Evolutionary conservation across 2,113 vertebrate species (phyloP), one percentile per base, ranked within the genome.

Genomic region (Tringa solitaria): DNA sequence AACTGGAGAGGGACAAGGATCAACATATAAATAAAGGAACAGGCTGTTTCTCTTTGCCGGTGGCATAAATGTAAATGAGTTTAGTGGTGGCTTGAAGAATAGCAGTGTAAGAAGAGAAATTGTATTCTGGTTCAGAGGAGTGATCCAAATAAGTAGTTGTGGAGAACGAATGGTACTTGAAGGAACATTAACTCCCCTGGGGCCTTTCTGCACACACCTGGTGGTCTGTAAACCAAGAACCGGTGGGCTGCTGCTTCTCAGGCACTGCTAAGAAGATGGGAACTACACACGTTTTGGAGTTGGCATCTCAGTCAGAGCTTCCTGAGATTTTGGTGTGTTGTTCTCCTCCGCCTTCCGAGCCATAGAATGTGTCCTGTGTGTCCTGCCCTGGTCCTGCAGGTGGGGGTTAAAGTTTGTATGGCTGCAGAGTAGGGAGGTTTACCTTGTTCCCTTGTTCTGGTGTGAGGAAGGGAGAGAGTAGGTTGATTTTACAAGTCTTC

Each of bases 361-460:
- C 0, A 0, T 4, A 2, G 27, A 27, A 9, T 3, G 5, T 12
- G 17, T 54, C 39, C 63, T 46, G 1, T 20, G 45, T 18, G 37
- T 4, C 77, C 70, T 46, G 20, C 41, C 41, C 11, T 30, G 41
- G 3, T 77, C 41, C n/a, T 12, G 0, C 21, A 26, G 39, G 1
- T 35, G 50, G 9, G 30, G 26, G 59, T 16, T 8, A 20, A 10
- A 10, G 33, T 18, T 73, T 33, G 27, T 33, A 1, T 21, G 28
- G 39, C 57, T 39, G n/a, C 24, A 48, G 39, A 60, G 33, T 37
- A 9, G 21, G 35, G 21, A 14, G 33, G 22, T 30, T 24, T 46
- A 15, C 22, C 28, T 20, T 41, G 6, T 37, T 46, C 28, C 28
- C 22, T 65, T 32, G 6, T 56, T 50, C 77, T 64, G 21, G 4